Evolutionary conservation across 2,113 vertebrate species (phyloP).

Genomic region (Microcebus lehilahytsara): DNA sequence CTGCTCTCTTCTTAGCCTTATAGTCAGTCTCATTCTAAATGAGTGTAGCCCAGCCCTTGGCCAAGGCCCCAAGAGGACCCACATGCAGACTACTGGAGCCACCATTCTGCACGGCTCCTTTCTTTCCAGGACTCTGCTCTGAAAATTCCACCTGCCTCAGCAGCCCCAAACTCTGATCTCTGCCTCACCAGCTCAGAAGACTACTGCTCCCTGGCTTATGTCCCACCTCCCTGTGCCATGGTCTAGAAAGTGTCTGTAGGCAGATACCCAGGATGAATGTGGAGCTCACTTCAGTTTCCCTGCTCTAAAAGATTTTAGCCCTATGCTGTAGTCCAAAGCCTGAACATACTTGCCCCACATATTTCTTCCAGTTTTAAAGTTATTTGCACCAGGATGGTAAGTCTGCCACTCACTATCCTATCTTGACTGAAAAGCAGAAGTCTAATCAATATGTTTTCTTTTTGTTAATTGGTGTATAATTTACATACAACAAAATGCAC

Average conservation of each 20-base stretch:
- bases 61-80: not conserved
- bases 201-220: not conserved
- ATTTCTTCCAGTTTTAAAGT: not conserved
- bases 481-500: not conserved
- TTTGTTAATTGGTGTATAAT: not conserved
- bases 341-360: not conserved
- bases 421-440: not conserved
- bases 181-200: not conserved
- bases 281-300: not conserved
- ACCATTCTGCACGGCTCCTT: not conserved
- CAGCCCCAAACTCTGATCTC: not conserved
- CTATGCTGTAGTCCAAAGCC: not conserved
- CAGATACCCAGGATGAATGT: too few relatives aligned
- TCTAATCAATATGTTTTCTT: not conserved
- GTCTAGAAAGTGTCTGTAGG: not conserved
- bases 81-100: not conserved
- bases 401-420: not conserved
- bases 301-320: not conserved
- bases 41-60: not conserved
- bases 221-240: not conserved
- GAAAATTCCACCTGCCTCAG: not conserved
- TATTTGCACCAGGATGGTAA: not conserved
- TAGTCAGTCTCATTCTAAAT: not conserved
- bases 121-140: not conserved
- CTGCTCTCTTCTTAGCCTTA: not conserved